These are phyloP conservation scores for Diadegma fenestrale DNA, from an alignment of 2,888 invertebrate genomes.

Conservation along the genomic window DNA sequence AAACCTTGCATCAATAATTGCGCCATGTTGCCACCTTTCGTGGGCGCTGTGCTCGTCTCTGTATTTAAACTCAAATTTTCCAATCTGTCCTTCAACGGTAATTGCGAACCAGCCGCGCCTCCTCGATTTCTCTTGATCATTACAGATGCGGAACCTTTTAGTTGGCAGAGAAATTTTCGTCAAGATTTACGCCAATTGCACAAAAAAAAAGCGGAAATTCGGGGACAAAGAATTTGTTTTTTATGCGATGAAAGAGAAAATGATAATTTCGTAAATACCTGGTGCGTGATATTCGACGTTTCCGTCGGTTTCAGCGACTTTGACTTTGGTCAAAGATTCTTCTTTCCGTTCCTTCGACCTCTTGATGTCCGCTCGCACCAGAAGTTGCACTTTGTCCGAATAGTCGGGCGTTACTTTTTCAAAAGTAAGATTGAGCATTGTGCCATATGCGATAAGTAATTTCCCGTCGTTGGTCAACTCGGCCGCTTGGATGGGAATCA, in stretches of 20 bases:
- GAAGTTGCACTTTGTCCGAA: slow-evolving; percentile 85
- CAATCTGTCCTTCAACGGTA: slow-evolving; percentile 93
- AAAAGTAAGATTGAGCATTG: slow-evolving; percentile 76
- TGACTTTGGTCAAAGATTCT: slow-evolving; percentile 83
- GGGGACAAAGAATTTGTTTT: neutral
- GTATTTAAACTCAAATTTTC: slow-evolving; percentile 91
- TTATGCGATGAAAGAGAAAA: neutral
- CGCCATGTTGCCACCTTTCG: slow-evolving; percentile 89
- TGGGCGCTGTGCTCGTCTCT: slow-evolving; percentile 83
- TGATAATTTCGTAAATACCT: slow-evolving; percentile 63
- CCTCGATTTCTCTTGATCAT: slow-evolving; percentile 82
- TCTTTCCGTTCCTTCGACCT: slow-evolving; percentile 80
- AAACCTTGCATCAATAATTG: slow-evolving; percentile 94
- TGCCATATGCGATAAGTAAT: slow-evolving; percentile 79
- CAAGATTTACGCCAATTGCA: too few relatives aligned
- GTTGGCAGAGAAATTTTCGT: neutral
- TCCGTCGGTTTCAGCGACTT: slow-evolving; percentile 84
- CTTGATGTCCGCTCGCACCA: slow-evolving; percentile 84
- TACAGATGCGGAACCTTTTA: slow-evolving; percentile 68
- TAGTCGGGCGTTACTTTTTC: slow-evolving; percentile 81
- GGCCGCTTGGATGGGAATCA: slow-evolving; percentile 86
- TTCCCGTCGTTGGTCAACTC: slow-evolving; percentile 78
- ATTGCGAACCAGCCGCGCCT: slow-evolving; percentile 85
- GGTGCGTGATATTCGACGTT: slow-evolving; percentile 86
- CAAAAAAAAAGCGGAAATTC: neutral